Conservation (phyloP, 2,797 vertebrate genomes). For the Enteromius fasciolatus region DNA sequence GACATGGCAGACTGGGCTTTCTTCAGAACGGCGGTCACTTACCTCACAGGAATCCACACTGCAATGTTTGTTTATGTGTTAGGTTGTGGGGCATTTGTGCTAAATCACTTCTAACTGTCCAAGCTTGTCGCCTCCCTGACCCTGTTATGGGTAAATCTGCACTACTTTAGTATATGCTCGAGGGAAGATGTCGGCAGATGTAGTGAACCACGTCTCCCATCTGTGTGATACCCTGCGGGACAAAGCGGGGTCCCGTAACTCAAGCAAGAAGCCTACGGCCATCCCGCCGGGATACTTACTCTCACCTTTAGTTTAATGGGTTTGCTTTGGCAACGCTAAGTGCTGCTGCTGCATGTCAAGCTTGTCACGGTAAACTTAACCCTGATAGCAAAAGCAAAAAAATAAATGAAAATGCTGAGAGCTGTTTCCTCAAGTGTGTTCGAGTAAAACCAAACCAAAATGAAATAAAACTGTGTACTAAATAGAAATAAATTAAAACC, state of each 20-base stretch:
- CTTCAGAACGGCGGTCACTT: constrained; percentile 85
- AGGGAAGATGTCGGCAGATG: constrained; percentile 53
- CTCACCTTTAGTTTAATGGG: constrained; percentile 79
- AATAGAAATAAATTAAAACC: constrained; percentile 68
- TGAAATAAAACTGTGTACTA: constrained; percentile 55
- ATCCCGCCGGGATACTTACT: constrained; percentile 59
- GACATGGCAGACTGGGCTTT: constrained; percentile 82
- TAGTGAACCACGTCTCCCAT: constrained; percentile 26
- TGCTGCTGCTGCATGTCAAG: constrained; percentile 59
- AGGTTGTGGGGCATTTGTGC: constrained; percentile 32
- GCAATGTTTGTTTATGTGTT: constrained; percentile 69
- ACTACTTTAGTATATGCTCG: constrained; percentile 74
- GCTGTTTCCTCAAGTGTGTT: constrained; percentile 61
- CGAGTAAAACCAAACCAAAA: constrained; percentile 64
- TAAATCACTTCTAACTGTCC: constrained; percentile 73
- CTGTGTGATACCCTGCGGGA: constrained; percentile 33
- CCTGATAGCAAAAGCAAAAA: constrained; percentile 52
- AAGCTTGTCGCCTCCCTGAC: constrained; percentile 81
- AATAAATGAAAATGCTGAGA: constrained; percentile 58
- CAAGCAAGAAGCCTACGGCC: constrained; percentile 59
- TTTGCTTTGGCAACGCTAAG: constrained; percentile 55
- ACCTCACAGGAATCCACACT: constrained; percentile 84
- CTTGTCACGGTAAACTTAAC: constrained; percentile 56
- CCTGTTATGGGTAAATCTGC: constrained; percentile 63
- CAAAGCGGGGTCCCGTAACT: constrained; percentile 47